Evolutionary conservation across 2,113 vertebrate species (phyloP), one percentile per base, ranked within the genome.

Genomic region (Dicerorhinus sumatrensis): DNA sequence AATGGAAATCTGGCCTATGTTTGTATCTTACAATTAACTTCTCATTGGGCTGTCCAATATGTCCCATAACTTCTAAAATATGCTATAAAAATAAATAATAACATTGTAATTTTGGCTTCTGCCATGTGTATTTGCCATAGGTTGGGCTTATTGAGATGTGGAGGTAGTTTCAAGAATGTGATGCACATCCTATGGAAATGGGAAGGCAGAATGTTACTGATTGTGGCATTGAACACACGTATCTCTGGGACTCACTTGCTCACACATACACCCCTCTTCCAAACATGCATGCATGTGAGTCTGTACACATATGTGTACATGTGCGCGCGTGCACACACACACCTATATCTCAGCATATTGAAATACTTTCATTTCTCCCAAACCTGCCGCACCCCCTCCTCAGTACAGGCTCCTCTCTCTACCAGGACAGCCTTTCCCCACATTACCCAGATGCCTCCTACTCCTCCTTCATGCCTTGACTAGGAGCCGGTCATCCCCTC

Each of bases 1-100:
- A 89, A 67, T 42, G 56, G 91, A 90, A 87, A 86, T 67, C 79
- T 90, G 80, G 48, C 60, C 80, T 62, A 5, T 76, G 72, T 72
- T 96, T 89, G 36, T 16, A 54, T 72, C 75, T 92, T 77, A 39
- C 23, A 79, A 76, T 27, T 29, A 80, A 82, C 65, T 75, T 96
- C 79, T 96, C 39, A 29, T 46, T 87, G 92, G 31, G 9, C 31
- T 94, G 16, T 79, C 60, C 48, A 21, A 0, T 88, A 36, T 80
- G 33, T 72, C 54, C 36, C 54, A 87, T 5, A 33, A 70, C 63
- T 89, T 88, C 69, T 58, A 73, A 58, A 13, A 46, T 9, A 14
- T 21, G 56, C 62, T 83, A 21, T 82, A 65, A 67, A 96, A 81
- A 83, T 77, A 90, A 63, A 77, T 54, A 62, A 65, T 23, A 75